phyloP scores from a whole-genome alignment of 1,140 invertebrate species.

The Drosophila cardini region DNA sequence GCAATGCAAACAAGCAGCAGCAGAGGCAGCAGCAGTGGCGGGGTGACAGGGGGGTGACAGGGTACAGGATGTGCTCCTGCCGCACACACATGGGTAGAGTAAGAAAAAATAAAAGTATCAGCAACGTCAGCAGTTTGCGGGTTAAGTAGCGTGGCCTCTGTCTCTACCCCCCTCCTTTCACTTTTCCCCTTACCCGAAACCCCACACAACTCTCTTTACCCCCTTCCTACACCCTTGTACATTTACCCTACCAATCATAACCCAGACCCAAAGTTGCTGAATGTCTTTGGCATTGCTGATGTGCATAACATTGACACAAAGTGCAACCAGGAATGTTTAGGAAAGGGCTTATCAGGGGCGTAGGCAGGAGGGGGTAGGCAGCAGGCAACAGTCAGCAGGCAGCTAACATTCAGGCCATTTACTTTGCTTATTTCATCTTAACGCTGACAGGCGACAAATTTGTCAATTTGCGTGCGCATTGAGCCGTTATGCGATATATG shows the following conservation, averaged over 20 bases:
- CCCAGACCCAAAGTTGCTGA: slow-evolving; percentile 41
- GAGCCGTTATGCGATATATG: not conserved
- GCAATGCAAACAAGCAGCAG: slow-evolving; percentile 76
- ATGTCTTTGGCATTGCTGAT: slow-evolving; percentile 70
- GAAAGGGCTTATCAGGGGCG: not conserved
- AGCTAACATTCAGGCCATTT: slow-evolving; percentile 19
- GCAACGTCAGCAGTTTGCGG: slow-evolving; percentile 72
- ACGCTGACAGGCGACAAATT: slow-evolving; percentile 50
- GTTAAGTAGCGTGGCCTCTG: slow-evolving; percentile 69
- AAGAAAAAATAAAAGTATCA: slow-evolving; percentile 41
- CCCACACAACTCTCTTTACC: not conserved
- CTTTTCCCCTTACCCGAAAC: too few species aligned
- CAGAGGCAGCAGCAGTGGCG: slow-evolving; percentile 19
- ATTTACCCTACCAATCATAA: not conserved
- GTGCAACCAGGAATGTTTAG: slow-evolving; percentile 48
- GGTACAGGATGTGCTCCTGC: slow-evolving; percentile 22
- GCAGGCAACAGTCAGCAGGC: not conserved
- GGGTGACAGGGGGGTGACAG: not conserved
- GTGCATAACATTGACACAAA: slow-evolving; percentile 80
- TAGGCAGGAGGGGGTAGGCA: not conserved
- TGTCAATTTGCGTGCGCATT: slow-evolving; percentile 41
- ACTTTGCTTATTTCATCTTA: slow-evolving; percentile 23
- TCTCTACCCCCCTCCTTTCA: slow-evolving; percentile 42
- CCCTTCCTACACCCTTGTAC: not conserved
- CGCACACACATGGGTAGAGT: slow-evolving; percentile 5